A percentile compares a stretch with the other conserved stretches of the same genome.
Evolutionary conservation across 2,797 vertebrate species (phyloP).

Genomic region (Sebastiscus tertius): DNA sequence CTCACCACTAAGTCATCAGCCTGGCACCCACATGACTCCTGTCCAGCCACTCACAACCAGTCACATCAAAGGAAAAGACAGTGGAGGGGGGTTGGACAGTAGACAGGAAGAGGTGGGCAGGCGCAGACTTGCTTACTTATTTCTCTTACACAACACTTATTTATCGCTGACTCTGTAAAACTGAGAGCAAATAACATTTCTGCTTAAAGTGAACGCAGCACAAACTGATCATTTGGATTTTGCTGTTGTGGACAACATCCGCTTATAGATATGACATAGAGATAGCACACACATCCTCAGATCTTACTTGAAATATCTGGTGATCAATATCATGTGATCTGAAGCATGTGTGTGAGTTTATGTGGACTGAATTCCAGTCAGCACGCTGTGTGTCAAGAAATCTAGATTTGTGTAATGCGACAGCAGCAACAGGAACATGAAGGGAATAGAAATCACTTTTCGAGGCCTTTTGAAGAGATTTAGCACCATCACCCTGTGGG

Average conservation of each 20-base stretch:
- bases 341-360: background rate
- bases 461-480: slow-evolving; percentile 38
- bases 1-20: slow-evolving; percentile 53
- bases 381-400: slow-evolving; percentile 73
- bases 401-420: slow-evolving; percentile 74
- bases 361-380: slow-evolving; percentile 47
- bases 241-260: slow-evolving; percentile 44
- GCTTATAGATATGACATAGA: background rate
- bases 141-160: slow-evolving; percentile 16
- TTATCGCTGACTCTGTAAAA: slow-evolving; percentile 13
- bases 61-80: slow-evolving; percentile 33
- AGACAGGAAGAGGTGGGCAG: slow-evolving; percentile 19
- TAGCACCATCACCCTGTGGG: slow-evolving; percentile 8
- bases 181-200: slow-evolving; percentile 17
- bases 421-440: slow-evolving; percentile 57
- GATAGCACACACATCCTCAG: background rate
- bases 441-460: slow-evolving; percentile 28
- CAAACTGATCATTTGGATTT: slow-evolving; percentile 32
- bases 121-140: slow-evolving; percentile 6
- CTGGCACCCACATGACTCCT: slow-evolving; percentile 43
- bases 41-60: slow-evolving; percentile 27
- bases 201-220: background rate
- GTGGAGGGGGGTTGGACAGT: background rate
- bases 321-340: slow-evolving; percentile 38
- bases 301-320: slow-evolving; percentile 2